These are phyloP conservation scores for Hypomecis atomaria DNA, from an alignment of 2,888 invertebrate species.

Conservation along the genomic window DNA sequence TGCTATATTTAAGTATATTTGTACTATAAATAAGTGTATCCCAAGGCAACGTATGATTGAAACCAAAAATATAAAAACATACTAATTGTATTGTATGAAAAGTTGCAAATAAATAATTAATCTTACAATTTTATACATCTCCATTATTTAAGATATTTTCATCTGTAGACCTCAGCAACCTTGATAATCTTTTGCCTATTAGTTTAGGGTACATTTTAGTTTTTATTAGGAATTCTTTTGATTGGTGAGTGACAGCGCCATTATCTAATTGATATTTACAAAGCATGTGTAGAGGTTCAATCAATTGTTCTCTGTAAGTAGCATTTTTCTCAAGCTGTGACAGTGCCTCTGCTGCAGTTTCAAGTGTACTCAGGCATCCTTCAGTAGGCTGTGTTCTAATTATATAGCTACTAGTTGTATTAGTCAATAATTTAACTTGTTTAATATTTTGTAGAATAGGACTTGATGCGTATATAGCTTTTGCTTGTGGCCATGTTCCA, in stretches of 20 bases:
- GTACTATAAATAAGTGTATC: no score
- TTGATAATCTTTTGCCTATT: constrained; percentile 90
- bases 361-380: constrained; percentile 95
- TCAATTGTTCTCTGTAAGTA: constrained; percentile 86
- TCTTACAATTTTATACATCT: constrained; percentile 12
- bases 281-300: constrained; percentile 91
- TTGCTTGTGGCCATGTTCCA: constrained; percentile 98
- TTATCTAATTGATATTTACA: constrained; percentile 95
- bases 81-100: not conserved
- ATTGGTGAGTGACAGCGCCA: constrained; percentile 97
- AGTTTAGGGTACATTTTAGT: constrained; percentile 91
- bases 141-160: constrained; percentile 48
- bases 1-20: no score
- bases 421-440: constrained; percentile 92
- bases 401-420: constrained; percentile 92
- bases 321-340: constrained; percentile 89
- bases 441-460: constrained; percentile 88
- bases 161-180: constrained; percentile 69
- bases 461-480: constrained; percentile 94
- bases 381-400: constrained; percentile 97
- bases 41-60: no score
- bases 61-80: no score
- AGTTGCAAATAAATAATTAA: not conserved
- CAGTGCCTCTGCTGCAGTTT: constrained; percentile 92
- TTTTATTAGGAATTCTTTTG: constrained; percentile 94